Conservation (phyloP, 2,797 vertebrate genomes). For the Enteromius viviparus region DNA sequence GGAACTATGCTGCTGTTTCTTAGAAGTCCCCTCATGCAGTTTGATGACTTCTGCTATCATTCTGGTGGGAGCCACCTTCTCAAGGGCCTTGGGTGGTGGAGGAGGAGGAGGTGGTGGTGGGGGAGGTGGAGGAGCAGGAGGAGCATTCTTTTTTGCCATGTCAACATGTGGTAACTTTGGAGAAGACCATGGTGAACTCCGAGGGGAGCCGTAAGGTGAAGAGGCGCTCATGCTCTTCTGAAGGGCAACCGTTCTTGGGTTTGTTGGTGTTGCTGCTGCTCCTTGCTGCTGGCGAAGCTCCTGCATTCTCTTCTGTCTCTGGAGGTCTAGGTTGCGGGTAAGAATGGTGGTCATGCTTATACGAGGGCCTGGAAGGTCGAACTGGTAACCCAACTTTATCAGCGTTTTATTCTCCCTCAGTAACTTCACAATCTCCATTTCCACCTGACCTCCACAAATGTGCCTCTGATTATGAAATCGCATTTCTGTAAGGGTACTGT, state of each 20-base stretch:
- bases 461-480: slow-evolving; percentile 97
- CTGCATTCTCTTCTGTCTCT: slow-evolving; percentile 91
- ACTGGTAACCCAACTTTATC: slow-evolving; percentile 95
- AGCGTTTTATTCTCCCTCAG: slow-evolving; percentile 90
- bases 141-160: slow-evolving; percentile 63
- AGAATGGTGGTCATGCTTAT: slow-evolving; percentile 97
- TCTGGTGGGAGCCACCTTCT: slow-evolving; percentile 86
- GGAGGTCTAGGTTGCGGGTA: slow-evolving; percentile 96
- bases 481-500: slow-evolving; percentile 87
- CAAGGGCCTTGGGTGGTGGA: slow-evolving; percentile 62
- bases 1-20: slow-evolving; percentile 73
- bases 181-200: slow-evolving; percentile 90
- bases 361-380: slow-evolving; percentile 93
- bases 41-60: slow-evolving; percentile 95
- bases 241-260: slow-evolving; percentile 82
- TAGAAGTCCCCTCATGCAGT: slow-evolving; percentile 83
- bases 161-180: slow-evolving; percentile 81
- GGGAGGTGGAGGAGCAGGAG: slow-evolving; percentile 61
- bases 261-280: slow-evolving; percentile 67
- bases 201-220: slow-evolving; percentile 86
- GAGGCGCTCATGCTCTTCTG: slow-evolving; percentile 83
- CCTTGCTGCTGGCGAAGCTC: slow-evolving; percentile 85
- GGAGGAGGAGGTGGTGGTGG: slow-evolving; percentile 75
- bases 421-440: slow-evolving; percentile 97
- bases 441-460: slow-evolving; percentile 84